phyloP scores from a whole-genome alignment of 1,140 invertebrate species.

The Hermatobates lingyangjiaoensis region DNA sequence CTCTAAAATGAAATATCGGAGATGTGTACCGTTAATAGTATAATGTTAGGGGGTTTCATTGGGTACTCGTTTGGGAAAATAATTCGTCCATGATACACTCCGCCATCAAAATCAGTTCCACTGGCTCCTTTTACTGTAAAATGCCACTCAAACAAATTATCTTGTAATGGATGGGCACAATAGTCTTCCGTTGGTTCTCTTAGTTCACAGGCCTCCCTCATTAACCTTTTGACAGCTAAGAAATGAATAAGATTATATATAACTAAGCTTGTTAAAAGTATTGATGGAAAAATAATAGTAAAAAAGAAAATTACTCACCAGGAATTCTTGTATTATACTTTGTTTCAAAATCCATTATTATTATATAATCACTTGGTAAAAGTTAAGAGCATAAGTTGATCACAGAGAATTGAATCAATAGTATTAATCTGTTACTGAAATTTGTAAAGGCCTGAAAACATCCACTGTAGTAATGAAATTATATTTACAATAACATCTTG shows the following conservation, averaged over 20 bases:
- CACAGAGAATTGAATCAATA: background rate
- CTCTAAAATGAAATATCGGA: background rate
- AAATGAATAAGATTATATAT: constrained; percentile 5
- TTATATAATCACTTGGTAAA: background rate
- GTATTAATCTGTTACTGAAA: background rate
- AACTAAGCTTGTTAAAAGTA: background rate
- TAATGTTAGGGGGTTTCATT: constrained; percentile 94
- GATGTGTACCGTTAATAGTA: constrained; percentile 67
- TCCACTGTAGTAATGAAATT: background rate
- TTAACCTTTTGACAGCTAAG: constrained; percentile 78
- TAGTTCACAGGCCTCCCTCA: constrained; percentile 79
- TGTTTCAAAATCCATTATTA: constrained; percentile 15
- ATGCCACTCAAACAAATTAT: constrained; percentile 97
- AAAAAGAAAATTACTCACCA: constrained; percentile 9
- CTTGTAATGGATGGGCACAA: constrained; percentile 75
- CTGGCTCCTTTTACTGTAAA: constrained; percentile 80
- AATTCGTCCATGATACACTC: constrained; percentile 82
- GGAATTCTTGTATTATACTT: constrained; percentile 18
- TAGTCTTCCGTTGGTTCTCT: constrained; percentile 75
- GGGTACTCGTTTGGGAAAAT: constrained; percentile 82
- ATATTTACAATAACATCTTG: background rate
- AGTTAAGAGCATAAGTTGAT: background rate
- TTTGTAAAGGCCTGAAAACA: background rate
- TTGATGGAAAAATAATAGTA: background rate
- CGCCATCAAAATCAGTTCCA: constrained; percentile 73